Conservation (phyloP, 2,113 vertebrate species). For the Axis porcinus region DNA sequence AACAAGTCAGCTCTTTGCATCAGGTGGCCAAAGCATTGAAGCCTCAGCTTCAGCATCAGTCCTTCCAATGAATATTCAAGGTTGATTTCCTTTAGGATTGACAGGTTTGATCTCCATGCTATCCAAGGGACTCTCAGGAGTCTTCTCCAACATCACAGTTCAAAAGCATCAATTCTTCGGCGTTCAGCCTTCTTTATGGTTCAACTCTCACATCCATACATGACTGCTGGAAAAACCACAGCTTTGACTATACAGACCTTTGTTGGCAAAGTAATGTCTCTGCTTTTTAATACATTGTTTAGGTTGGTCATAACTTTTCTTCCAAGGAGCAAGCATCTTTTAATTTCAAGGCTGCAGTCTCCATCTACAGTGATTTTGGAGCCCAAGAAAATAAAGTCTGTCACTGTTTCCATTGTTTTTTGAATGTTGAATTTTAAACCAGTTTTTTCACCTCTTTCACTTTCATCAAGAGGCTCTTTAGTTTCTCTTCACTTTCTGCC, state of each 20-base stretch:
- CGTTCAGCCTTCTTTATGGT: background rate
- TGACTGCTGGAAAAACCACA: background rate
- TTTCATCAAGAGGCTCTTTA: background rate
- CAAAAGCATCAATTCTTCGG: background rate
- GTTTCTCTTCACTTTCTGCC: background rate
- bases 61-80: background rate
- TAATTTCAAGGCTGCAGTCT: background rate
- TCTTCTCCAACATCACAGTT: background rate
- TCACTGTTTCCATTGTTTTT: background rate
- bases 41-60: background rate
- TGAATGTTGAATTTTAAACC: background rate
- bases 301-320: background rate
- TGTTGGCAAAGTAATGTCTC: background rate
- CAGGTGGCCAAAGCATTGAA: background rate
- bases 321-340: background rate
- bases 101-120: background rate
- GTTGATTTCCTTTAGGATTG: background rate
- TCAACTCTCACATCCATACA: background rate
- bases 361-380: background rate
- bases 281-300: background rate
- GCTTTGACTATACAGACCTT: background rate
- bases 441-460: background rate
- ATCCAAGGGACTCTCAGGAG: background rate
- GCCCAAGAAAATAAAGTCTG: background rate
- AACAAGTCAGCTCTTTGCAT: background rate